phyloP scores from a whole-genome alignment of 2,113 vertebrate genomes.

The Chinchilla lanigera region DNA sequence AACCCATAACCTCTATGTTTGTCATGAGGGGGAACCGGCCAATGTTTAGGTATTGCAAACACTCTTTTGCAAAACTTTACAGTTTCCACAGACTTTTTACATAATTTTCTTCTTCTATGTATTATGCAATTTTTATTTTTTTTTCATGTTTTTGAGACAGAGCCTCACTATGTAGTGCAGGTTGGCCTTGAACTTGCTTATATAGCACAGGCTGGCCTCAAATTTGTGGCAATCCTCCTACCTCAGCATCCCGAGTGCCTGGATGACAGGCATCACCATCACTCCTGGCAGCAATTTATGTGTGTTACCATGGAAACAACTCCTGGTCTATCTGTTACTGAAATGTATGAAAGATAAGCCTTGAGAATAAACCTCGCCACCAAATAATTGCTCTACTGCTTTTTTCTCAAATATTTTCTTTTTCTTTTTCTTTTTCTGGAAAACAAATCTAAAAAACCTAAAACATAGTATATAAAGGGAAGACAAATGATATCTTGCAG shows the following conservation, averaged over 20 bases:
- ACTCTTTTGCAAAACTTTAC: slow-evolving; percentile 53
- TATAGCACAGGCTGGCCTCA: neutral
- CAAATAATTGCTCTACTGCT: neutral
- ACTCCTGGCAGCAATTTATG: neutral
- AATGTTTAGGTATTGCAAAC: slow-evolving; percentile 41
- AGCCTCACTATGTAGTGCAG: neutral
- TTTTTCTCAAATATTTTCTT: neutral
- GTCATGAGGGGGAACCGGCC: slow-evolving; percentile 30
- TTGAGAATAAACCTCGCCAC: neutral
- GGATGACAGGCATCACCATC: neutral
- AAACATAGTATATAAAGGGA: neutral
- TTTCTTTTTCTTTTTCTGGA: slow-evolving; percentile 24
- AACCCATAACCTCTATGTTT: slow-evolving; percentile 74
- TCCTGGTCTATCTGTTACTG: slow-evolving; percentile 53
- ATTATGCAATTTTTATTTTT: neutral
- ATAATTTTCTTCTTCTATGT: neutral
- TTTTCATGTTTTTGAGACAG: neutral
- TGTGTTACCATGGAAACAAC: slow-evolving; percentile 18
- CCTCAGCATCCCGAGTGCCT: neutral
- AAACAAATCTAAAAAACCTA: neutral
- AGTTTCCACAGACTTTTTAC: slow-evolving; percentile 38
- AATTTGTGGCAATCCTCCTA: neutral
- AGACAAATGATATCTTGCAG: neutral
- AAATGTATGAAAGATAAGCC: neutral
- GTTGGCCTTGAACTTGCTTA: neutral